Conservation (phyloP, 1,140 invertebrate species). For the Sarcophaga peregrina region DNA sequence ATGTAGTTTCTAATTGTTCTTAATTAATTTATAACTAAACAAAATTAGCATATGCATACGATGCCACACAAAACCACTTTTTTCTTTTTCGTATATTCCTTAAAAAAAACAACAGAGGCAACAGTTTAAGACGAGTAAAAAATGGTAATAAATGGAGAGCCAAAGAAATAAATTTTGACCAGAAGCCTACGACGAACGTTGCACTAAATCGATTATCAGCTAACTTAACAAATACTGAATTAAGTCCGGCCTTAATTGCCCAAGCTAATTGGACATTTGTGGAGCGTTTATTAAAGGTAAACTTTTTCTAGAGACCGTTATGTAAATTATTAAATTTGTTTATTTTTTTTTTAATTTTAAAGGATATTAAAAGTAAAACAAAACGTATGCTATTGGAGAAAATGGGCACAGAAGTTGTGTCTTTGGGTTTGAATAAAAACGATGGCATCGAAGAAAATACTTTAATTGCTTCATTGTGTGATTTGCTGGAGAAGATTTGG, state of each 20-base stretch:
- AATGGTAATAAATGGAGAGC: conserved; percentile 72
- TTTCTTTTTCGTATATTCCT: conserved; percentile 32
- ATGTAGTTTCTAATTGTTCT: conserved; percentile 25
- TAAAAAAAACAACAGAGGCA: conserved; percentile 66
- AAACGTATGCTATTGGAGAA: conserved; percentile 98
- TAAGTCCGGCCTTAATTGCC: conserved; percentile 79
- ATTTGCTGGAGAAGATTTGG: conserved; percentile 97
- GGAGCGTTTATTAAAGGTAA: conserved; percentile 93
- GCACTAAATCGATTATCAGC: conserved; percentile 61
- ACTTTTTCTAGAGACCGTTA: neutral
- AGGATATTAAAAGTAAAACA: conserved; percentile 93
- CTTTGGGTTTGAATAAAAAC: conserved; percentile 74
- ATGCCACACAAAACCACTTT: conserved; percentile 39
- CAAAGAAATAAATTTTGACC: conserved; percentile 71
- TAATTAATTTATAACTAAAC: neutral
- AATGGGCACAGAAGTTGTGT: conserved; percentile 89
- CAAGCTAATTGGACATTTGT: conserved; percentile 99
- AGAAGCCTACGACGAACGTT: conserved; percentile 56
- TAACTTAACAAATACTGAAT: conserved; percentile 61
- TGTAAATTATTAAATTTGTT: neutral
- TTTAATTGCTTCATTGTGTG: conserved; percentile 95
- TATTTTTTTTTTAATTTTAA: conserved; percentile 29
- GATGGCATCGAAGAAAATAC: conserved; percentile 95
- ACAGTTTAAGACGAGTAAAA: conserved; percentile 72
- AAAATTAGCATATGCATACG: conserved; percentile 12